Percentiles rank a stretch among this genome's conserved stretches.
Conservation (phyloP, 1,140 invertebrate species). For the Heliconius congener region DNA sequence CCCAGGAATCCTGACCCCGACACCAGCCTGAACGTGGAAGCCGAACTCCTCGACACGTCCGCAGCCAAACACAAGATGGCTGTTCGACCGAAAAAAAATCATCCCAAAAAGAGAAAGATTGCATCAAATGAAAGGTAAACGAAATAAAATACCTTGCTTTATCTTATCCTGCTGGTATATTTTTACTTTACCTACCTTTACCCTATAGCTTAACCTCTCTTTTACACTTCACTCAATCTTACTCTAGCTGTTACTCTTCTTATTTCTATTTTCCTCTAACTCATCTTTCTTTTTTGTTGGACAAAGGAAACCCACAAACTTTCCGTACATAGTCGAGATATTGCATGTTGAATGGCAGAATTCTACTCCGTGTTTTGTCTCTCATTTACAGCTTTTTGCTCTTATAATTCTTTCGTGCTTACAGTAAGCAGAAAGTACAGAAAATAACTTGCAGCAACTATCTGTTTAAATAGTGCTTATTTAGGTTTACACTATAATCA, state of each 20-base stretch:
- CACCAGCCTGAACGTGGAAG: conserved; percentile 83
- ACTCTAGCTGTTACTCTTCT: not conserved
- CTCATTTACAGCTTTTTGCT: too few relatives aligned
- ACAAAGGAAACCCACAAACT: too few relatives aligned
- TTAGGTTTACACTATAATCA: too few relatives aligned
- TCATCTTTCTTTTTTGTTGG: too few relatives aligned
- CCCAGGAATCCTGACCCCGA: conserved; percentile 83
- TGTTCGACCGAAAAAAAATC: conserved; percentile 86
- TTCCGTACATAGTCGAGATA: too few relatives aligned
- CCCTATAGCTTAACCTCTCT: not conserved
- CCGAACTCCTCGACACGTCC: conserved; percentile 86
- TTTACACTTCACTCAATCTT: not conserved
- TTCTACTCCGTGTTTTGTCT: too few relatives aligned
- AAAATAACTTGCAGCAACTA: too few relatives aligned
- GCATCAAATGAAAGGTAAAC: conserved; percentile 44
- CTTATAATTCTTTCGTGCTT: too few relatives aligned
- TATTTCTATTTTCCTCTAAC: too few relatives aligned
- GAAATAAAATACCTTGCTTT: not conserved
- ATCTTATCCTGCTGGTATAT: not conserved
- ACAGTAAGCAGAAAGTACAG: too few relatives aligned
- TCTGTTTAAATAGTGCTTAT: too few relatives aligned
- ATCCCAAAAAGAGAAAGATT: conserved; percentile 60
- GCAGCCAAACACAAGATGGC: conserved; percentile 89
- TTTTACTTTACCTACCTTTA: not conserved
- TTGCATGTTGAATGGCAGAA: too few relatives aligned